A percentile compares a stretch with the other conserved stretches of the same genome.
phyloP scores from a whole-genome alignment of 2,888 invertebrate genomes.

The Andrena bucephala region DNA sequence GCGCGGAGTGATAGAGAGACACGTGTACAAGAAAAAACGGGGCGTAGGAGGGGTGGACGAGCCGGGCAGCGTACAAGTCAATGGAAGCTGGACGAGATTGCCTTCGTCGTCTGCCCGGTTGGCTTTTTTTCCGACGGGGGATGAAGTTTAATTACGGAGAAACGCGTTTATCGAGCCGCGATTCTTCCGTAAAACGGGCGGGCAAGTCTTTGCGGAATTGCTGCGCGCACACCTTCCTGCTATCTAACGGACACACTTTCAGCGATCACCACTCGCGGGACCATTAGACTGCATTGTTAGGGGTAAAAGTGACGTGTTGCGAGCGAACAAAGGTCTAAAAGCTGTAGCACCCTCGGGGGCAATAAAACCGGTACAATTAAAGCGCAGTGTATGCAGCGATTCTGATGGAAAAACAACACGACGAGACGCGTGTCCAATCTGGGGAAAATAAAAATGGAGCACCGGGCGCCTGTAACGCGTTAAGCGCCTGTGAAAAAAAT shows the following conservation, averaged over 20 bases:
- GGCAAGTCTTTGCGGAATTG: slow-evolving; percentile 4
- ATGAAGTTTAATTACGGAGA: slow-evolving; percentile 65
- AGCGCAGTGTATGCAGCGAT: slow-evolving; percentile 5
- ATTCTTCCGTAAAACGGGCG: neutral
- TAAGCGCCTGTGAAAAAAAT: slow-evolving; percentile 45
- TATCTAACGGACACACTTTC: neutral
- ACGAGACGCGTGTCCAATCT: slow-evolving; percentile 22
- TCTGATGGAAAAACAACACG: slow-evolving; percentile 9
- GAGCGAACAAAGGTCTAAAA: neutral
- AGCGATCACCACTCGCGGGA: neutral
- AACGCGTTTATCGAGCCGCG: slow-evolving; percentile 32
- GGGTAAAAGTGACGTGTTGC: neutral
- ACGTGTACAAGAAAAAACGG: slow-evolving; percentile 62
- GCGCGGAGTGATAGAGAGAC: slow-evolving; percentile 60
- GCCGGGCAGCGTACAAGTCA: slow-evolving; percentile 41
- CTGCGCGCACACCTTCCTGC: too few relatives aligned
- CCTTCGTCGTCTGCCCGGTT: slow-evolving; percentile 50
- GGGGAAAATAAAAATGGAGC: slow-evolving; percentile 51
- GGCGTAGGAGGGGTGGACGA: slow-evolving; percentile 27
- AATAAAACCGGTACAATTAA: slow-evolving; percentile 1
- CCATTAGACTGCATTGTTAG: neutral
- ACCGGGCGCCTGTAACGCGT: slow-evolving; percentile 46
- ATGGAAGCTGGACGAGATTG: slow-evolving; percentile 73
- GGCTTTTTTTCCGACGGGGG: slow-evolving; percentile 45
- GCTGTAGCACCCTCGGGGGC: neutral